Conservation (phyloP, 2,113 vertebrate species). For the Abramis brama region DNA sequence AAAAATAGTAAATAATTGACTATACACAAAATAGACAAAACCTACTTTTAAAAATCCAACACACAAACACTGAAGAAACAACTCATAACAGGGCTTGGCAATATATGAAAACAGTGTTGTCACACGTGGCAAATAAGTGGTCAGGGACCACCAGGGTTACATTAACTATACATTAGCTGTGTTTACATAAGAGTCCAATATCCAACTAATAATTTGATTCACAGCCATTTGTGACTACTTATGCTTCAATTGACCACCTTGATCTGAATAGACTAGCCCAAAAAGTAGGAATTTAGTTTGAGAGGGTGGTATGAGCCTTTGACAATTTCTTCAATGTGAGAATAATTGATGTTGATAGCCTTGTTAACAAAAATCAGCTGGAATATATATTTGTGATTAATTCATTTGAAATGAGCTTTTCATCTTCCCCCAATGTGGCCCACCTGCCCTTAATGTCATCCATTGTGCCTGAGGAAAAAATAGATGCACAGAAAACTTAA, state of each 20-base stretch:
- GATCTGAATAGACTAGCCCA: not conserved
- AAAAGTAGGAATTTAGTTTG: not conserved
- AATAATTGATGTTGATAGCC: no score
- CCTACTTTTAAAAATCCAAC: not conserved
- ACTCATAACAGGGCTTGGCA: not conserved
- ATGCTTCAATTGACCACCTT: not conserved
- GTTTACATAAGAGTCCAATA: not conserved
- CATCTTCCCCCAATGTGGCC: not conserved
- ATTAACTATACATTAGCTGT: not conserved
- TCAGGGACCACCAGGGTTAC: not conserved
- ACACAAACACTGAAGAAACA: not conserved
- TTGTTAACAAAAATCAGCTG: no score
- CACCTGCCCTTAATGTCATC: not conserved
- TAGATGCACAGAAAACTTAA: not conserved
- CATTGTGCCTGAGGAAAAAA: not conserved
- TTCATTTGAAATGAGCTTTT: no score
- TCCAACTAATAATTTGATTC: slow-evolving; percentile 2
- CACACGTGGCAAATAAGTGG: not conserved
- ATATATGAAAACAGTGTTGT: not conserved
- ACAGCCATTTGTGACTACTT: not conserved
- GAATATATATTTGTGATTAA: no score
- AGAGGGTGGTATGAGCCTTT: slow-evolving; percentile 1
- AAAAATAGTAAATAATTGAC: no score
- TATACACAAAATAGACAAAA: no score
- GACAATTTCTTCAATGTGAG: not conserved